These are phyloP conservation scores for Calephelis perditalis DNA, from an alignment of 2,888 invertebrate species.

Conservation along the genomic window DNA sequence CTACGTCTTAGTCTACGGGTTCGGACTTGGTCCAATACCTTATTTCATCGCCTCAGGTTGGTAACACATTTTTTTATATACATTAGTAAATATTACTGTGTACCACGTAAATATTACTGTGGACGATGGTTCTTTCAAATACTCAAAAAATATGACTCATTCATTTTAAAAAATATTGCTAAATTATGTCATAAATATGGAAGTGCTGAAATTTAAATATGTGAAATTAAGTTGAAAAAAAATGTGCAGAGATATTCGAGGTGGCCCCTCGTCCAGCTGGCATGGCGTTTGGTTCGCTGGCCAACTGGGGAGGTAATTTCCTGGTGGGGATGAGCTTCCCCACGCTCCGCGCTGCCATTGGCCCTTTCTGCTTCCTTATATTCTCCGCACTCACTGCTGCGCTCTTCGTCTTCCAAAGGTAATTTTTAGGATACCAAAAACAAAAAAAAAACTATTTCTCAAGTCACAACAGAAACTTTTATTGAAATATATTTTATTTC, in stretches of 20 bases:
- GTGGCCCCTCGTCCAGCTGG: slow-evolving; percentile 90
- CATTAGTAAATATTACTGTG: neutral
- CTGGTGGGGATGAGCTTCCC: slow-evolving; percentile 89
- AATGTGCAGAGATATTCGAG: slow-evolving; percentile 85
- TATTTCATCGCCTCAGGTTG: slow-evolving; percentile 88
- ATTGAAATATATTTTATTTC: no score
- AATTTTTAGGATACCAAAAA: slow-evolving; percentile 30
- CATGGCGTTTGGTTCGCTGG: slow-evolving; percentile 91
- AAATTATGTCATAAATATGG: no score
- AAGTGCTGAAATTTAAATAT: no score
- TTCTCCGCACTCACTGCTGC: slow-evolving; percentile 79
- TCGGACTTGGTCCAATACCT: slow-evolving; percentile 92
- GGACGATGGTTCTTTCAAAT: no score
- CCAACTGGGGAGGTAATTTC: slow-evolving; percentile 94
- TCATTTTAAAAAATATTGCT: no score
- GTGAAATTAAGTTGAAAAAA: no score
- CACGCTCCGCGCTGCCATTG: slow-evolving; percentile 78
- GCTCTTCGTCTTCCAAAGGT: slow-evolving; percentile 81
- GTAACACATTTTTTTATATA: neutral
- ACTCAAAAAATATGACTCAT: no score
- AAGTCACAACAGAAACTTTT: no score
- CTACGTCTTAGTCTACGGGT: slow-evolving; percentile 88
- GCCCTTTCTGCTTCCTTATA: slow-evolving; percentile 86
- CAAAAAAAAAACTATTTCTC: no score
- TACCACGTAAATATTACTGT: no score